These are phyloP conservation scores for Frankliniella fusca DNA, from an alignment of 2,888 invertebrate genomes.

Conservation along the genomic window DNA sequence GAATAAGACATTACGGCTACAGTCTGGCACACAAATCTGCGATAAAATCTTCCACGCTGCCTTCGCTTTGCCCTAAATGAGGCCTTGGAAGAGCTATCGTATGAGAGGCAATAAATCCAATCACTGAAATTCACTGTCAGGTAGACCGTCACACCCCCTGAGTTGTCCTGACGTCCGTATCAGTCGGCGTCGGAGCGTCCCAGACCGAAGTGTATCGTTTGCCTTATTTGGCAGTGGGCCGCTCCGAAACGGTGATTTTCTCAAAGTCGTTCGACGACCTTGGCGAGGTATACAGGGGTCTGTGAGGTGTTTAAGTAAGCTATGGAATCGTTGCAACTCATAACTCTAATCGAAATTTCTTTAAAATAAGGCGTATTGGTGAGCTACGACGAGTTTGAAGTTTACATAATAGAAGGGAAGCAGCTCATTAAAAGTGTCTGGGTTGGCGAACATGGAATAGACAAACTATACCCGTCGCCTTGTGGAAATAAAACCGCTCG, in stretches of 20 bases:
- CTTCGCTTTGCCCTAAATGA: background rate
- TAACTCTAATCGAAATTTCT: no score
- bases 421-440: background rate
- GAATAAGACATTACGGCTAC: background rate
- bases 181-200: background rate
- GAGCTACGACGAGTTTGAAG: no score
- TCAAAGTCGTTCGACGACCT: background rate
- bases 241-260: background rate
- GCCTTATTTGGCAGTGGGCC: constrained; percentile 25
- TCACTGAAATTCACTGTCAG: background rate
- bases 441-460: background rate
- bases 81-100: background rate
- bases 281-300: no score
- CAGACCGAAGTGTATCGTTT: background rate
- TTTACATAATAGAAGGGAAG: no score
- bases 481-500: background rate
- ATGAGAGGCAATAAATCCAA: background rate
- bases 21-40: background rate
- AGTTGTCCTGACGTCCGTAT: background rate
- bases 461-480: constrained; percentile 1
- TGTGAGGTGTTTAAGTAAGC: no score
- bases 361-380: no score
- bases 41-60: background rate
- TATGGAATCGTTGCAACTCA: no score
- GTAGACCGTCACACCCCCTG: background rate